These are phyloP conservation scores for Atta cephalotes DNA, from an alignment of 1,140 invertebrate genomes.

Conservation along the genomic window DNA sequence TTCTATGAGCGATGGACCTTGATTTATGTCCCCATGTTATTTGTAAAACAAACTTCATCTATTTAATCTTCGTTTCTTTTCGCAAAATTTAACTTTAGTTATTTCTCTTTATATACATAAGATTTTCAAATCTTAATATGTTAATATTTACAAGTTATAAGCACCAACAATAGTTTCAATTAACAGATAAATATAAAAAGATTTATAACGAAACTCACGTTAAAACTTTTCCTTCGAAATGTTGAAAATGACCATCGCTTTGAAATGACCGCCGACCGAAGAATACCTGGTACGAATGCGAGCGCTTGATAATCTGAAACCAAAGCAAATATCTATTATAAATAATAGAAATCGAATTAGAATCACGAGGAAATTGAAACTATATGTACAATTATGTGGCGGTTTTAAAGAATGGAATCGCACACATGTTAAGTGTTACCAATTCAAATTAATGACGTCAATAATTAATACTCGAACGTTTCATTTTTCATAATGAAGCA, in stretches of 20 bases:
- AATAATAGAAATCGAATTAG: slow-evolving; percentile 4
- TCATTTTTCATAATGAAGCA: slow-evolving; percentile 28
- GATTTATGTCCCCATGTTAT: slow-evolving; percentile 31
- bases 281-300: neutral
- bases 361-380: neutral
- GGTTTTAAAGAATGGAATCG: slow-evolving; percentile 35
- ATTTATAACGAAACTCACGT: slow-evolving; percentile 55
- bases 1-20: slow-evolving; percentile 40
- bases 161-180: neutral
- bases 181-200: neutral
- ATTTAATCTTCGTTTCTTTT: slow-evolving; percentile 34
- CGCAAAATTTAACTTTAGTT: slow-evolving; percentile 1
- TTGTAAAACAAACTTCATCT: slow-evolving; percentile 52
- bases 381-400: neutral
- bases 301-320: slow-evolving; percentile 49
- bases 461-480: slow-evolving; percentile 34
- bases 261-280: no score
- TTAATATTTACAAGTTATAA: neutral
- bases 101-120: slow-evolving; percentile 22
- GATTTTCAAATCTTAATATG: neutral
- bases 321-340: neutral
- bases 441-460: neutral
- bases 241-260: neutral
- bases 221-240: slow-evolving; percentile 10
- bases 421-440: slow-evolving; percentile 46